Conservation (phyloP, 2,113 vertebrate genomes). For the Microtus richardsoni region DNA sequence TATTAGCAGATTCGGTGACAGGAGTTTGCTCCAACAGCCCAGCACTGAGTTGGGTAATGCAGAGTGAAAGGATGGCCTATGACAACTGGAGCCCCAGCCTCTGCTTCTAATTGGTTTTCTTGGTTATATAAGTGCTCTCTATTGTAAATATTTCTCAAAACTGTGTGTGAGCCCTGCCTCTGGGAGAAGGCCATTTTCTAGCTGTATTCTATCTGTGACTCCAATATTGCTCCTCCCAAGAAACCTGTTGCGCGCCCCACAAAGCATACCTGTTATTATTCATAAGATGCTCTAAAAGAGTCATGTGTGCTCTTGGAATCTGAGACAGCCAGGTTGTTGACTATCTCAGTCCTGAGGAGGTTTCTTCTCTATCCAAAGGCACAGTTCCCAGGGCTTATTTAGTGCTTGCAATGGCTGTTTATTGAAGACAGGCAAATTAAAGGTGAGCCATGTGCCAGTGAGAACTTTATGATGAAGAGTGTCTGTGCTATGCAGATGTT, state of each 20-base stretch:
- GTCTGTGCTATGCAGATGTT: neutral
- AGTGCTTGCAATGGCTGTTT: neutral
- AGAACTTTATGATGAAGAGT: neutral
- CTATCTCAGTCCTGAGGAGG: neutral
- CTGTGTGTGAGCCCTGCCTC: neutral
- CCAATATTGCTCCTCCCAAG: neutral
- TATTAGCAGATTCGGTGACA: neutral
- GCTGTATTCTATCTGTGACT: neutral
- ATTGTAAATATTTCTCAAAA: neutral
- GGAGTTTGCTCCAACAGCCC: neutral
- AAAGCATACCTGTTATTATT: neutral
- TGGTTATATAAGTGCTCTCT: constrained; percentile 24
- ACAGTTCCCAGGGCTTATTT: neutral
- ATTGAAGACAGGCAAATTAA: constrained; percentile 2
- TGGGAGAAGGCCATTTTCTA: neutral
- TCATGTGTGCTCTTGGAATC: neutral
- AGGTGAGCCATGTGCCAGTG: neutral
- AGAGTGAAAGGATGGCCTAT: neutral
- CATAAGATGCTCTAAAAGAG: neutral
- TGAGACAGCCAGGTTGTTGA: neutral
- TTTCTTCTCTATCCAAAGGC: neutral
- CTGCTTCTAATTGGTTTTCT: constrained; percentile 31
- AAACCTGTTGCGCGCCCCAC: neutral
- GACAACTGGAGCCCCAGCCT: neutral
- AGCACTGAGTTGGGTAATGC: neutral